phyloP scores from a whole-genome alignment of 2,888 invertebrate genomes.

The Norana najaformis region DNA sequence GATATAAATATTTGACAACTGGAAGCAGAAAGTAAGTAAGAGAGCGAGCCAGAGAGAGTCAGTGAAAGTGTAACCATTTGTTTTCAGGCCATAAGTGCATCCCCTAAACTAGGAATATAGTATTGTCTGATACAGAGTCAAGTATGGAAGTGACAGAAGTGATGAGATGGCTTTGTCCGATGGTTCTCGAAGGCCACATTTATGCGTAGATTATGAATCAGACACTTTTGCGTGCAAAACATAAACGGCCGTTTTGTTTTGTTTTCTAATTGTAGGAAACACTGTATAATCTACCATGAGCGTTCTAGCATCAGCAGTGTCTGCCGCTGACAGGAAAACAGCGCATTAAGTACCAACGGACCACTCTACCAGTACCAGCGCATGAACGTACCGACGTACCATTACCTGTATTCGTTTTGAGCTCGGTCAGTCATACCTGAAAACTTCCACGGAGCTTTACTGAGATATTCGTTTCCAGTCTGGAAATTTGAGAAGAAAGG shows the following conservation, averaged over 20 bases:
- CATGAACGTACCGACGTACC: background rate
- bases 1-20: no score
- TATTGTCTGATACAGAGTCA: background rate
- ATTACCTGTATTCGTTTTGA: background rate
- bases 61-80: background rate
- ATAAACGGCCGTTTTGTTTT: background rate
- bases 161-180: background rate
- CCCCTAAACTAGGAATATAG: background rate
- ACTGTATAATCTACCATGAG: background rate
- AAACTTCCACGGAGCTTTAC: background rate
- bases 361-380: background rate
- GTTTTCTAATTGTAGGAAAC: background rate
- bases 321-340: background rate
- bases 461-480: no score
- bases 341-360: background rate
- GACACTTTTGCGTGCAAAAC: background rate
- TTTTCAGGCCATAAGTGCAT: background rate
- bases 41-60: background rate
- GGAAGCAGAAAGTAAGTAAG: background rate
- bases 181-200: background rate
- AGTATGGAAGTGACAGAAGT: background rate
- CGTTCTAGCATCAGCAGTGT: background rate
- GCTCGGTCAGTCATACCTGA: background rate
- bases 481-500: background rate
- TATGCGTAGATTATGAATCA: background rate